Evolutionary conservation across 2,797 vertebrate genomes (phyloP), one percentile per base, ranked within the genome.

Genomic region (Liparis tanakae): DNA sequence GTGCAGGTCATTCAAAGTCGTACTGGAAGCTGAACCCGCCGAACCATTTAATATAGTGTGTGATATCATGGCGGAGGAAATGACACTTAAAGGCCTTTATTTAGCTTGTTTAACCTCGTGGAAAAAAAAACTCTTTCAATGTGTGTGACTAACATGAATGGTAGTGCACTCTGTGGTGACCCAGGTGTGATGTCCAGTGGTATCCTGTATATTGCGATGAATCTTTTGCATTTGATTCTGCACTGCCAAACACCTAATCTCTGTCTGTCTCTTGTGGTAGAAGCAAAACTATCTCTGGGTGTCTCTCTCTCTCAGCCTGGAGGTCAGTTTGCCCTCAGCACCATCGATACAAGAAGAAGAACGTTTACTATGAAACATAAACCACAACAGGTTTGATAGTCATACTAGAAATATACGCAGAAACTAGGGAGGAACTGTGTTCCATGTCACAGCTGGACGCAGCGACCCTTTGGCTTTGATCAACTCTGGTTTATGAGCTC

Each of bases 241-340:
- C 94, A 94, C 93, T 94, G 94, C 94, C 93, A 94, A 92, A 92
- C 88, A 91, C 88, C 89, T 87, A 82, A 84, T 81, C 85, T 90
- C 83, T 91, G 84, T 90, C 79, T 87, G 81, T 92, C 84, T 88
- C 72, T 85, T 89, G 86, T 91, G 85, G 87, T 93, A 79, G 91
- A 87, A 85, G 83, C 79, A 88, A 2, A 88, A 85, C 80, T 83
- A 76, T 92, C 85, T 88, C 85, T 87, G 83, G 88, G 76, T 83
- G 75, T 90, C 81, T 87, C 68, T 90, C 81, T 87, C 68, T 87
- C 69, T 89, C 72, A 81, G 80, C 74, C 2, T 10, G 73, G 84
- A 80, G 91, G 82, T 88, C 87, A 84, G 80, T 84, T 90, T 85
- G 76, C 80, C 50, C 79, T 72, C 25, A 51, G 57, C 25, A 59